Evolutionary conservation across 2,888 invertebrate genomes (phyloP), one percentile per base, ranked within the genome.

Genomic region (Meloe dianella): DNA sequence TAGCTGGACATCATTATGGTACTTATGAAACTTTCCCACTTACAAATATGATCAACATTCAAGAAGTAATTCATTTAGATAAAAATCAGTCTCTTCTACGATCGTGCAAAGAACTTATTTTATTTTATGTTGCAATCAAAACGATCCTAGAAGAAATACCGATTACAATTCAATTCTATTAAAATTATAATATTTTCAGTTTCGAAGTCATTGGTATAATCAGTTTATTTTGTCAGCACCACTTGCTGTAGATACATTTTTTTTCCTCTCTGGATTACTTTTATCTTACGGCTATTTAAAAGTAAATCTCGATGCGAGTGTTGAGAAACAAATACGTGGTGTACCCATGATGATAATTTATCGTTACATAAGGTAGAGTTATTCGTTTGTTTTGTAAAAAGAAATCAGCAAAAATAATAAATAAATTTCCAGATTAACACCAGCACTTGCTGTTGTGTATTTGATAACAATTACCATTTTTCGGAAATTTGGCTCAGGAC

Each of bases 191-290:
- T 54, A 51, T 56, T 83, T 78, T 20, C 73, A 86, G 86, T 84
- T 83, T 81, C 24, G 81, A 22, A 17, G 57, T 12, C 57, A 66
- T 8, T 68, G 71, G n/a, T 72, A 71, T 41, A 65, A 74, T 8
- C 74, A 72, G 54, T 80, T 79, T 64, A 65, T 79, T 29, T 74
- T 84, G 79, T 72, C 86, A 77, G 87, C 83, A 73, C 72, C 86
- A 0, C 81, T 88, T 7, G 86, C 88, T 1, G 90, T 90, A 0
- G 90, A 91, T 66, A 88, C 90, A 0, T 91, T 90, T 79, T 89
- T 90, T 77, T 83, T 88, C 57, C 79, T 90, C 73, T 89, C 89
- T 70, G 90, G 90, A 1, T 80, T 90, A 61, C 79, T 91, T 1
- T 84, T 86, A 64, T 84, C 88, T 2, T 87, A 85, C 67, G 71